These are phyloP conservation scores for Synodontis membranacea DNA, from an alignment of 2,113 vertebrate genomes.

Conservation along the genomic window DNA sequence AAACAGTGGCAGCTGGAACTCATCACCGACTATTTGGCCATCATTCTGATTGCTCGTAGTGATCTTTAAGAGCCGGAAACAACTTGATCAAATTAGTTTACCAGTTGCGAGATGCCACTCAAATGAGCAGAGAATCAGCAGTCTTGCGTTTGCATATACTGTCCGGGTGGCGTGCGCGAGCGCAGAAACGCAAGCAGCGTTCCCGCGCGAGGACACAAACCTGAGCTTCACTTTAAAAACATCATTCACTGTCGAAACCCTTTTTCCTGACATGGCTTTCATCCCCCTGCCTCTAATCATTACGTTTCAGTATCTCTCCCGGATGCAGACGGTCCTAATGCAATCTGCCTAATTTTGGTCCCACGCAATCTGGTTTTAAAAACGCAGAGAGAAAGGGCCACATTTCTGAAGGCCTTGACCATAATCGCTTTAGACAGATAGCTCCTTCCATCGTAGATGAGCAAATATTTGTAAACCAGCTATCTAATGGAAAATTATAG, in stretches of 20 bases:
- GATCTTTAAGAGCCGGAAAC: conserved; percentile 48
- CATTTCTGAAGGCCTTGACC: conserved; percentile 83
- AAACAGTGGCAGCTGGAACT: conserved; percentile 51
- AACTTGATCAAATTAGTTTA: conserved; percentile 42
- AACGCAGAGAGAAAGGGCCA: conserved; percentile 74
- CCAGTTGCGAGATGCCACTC: conserved; percentile 29
- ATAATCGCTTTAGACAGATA: conserved; percentile 99
- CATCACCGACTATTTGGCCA: conserved; percentile 47
- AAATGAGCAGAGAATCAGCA: conserved; percentile 13
- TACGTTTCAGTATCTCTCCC: conserved; percentile 79
- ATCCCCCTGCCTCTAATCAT: conserved; percentile 78
- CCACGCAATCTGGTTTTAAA: conserved; percentile 83
- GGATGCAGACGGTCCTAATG: conserved; percentile 83
- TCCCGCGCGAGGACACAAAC: conserved; percentile 7
- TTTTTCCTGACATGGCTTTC: conserved; percentile 79
- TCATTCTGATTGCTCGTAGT: conserved; percentile 16
- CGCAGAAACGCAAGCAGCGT: neutral
- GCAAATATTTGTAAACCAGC: conserved; percentile 99
- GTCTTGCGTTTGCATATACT: neutral
- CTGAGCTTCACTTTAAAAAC: conserved; percentile 69
- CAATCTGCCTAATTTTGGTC: conserved; percentile 82
- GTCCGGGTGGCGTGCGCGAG: neutral
- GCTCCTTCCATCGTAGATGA: conserved; percentile 99
- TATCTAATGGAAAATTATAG: conserved; percentile 99
- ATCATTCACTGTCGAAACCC: conserved; percentile 74